Evolutionary conservation across 2,113 vertebrate species (phyloP).

Genomic region (Paralichthys olivaceus): DNA sequence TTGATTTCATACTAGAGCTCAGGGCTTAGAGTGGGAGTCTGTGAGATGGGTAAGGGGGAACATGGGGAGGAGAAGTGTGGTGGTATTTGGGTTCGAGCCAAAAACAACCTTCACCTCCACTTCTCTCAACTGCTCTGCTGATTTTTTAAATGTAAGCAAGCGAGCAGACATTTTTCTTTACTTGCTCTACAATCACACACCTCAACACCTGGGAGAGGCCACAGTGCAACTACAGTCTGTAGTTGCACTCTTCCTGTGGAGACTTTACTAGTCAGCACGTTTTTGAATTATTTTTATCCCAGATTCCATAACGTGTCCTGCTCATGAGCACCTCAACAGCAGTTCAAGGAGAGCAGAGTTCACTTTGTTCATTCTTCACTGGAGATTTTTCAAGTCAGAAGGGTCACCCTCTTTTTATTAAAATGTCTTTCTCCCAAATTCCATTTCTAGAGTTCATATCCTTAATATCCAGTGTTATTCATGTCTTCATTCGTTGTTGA

Average conservation of each 20-base stretch:
- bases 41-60: constrained; percentile 45
- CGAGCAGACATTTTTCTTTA: constrained; percentile 1
- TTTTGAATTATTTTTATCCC: background rate
- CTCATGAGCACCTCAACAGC: background rate
- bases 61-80: constrained; percentile 50
- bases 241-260: background rate
- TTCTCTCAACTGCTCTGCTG: constrained; percentile 46
- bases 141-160: constrained; percentile 42
- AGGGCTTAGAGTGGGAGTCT: constrained; percentile 74
- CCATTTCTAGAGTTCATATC: no score
- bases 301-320: background rate
- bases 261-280: background rate
- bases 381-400: no score
- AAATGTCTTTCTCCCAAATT: background rate
- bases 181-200: constrained; percentile 30
- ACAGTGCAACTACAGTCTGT: background rate
- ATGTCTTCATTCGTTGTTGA: no score
- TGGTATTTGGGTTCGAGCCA: constrained; percentile 68
- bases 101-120: constrained; percentile 67
- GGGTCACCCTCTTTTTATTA: background rate
- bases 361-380: no score
- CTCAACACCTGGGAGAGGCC: constrained; percentile 30
- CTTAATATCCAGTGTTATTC: no score
- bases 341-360: no score
- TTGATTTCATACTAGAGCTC: constrained; percentile 80